phyloP scores from a whole-genome alignment of 1,140 invertebrate species.

The Stegodyphus dumicola region DNA sequence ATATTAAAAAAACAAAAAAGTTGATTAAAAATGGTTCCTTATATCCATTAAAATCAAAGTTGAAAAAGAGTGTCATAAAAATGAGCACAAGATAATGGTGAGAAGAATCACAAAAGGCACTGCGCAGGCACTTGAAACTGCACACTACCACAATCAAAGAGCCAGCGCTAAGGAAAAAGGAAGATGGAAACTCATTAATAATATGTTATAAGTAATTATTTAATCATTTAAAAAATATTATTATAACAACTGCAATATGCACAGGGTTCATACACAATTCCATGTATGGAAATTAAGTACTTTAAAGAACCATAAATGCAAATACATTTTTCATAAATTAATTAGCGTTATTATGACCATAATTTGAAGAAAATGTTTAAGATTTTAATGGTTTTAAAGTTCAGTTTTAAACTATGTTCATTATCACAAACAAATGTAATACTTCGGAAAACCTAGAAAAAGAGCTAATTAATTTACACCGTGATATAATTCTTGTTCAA shows the following conservation, averaged over 20 bases:
- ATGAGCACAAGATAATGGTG: slow-evolving; percentile 91
- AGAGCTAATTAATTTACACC: too few species aligned
- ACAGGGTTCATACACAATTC: too few species aligned
- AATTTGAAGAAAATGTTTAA: too few species aligned
- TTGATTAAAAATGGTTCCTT: slow-evolving; percentile 92
- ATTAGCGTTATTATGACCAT: too few species aligned
- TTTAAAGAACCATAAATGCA: too few species aligned
- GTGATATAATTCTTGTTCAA: too few species aligned
- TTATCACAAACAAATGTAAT: too few species aligned
- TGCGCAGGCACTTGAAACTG: slow-evolving; percentile 88
- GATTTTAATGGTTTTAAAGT: too few species aligned
- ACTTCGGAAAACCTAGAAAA: too few species aligned
- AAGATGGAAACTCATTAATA: not conserved
- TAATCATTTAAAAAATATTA: not conserved
- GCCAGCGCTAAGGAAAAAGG: slow-evolving; percentile 73
- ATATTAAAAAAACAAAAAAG: slow-evolving; percentile 90
- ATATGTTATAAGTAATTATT: slow-evolving; percentile 8
- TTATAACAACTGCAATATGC: not conserved
- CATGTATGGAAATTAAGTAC: too few species aligned
- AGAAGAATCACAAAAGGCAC: slow-evolving; percentile 91
- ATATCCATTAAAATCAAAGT: slow-evolving; percentile 79
- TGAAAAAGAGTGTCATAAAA: slow-evolving; percentile 92
- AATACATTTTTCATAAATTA: too few species aligned
- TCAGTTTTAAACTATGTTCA: too few species aligned
- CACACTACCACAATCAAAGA: slow-evolving; percentile 88